phyloP scores from a whole-genome alignment of 2,888 invertebrate genomes.

The Eupithecia subumbrata region DNA sequence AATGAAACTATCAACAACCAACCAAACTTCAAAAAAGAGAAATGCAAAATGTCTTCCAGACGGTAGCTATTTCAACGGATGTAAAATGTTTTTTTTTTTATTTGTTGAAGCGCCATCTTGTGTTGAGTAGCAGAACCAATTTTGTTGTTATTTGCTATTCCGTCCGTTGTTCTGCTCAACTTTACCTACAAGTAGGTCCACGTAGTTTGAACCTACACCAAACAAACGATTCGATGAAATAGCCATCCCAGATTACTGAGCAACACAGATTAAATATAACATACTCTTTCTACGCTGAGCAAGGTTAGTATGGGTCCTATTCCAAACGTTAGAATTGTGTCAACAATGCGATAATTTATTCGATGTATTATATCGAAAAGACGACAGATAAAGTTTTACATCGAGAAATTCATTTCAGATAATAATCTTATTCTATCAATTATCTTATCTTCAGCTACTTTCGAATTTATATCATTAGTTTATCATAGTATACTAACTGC shows the following conservation, averaged over 20 bases:
- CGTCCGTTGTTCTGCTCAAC: too few relatives aligned
- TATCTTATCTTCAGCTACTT: too few relatives aligned
- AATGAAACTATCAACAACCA: slow-evolving; percentile 3
- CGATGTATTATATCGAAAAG: background rate
- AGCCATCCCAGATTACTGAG: background rate
- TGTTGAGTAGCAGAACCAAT: background rate
- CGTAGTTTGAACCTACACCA: too few relatives aligned
- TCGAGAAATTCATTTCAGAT: too few relatives aligned
- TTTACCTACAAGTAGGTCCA: background rate
- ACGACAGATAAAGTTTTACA: too few relatives aligned
- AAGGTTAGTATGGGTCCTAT: background rate
- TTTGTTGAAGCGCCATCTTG: background rate
- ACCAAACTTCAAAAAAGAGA: slow-evolving; percentile 5
- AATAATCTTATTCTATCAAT: too few relatives aligned
- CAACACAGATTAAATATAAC: too few relatives aligned
- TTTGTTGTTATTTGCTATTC: background rate
- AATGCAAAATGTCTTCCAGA: slow-evolving; percentile 5
- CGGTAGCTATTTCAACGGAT: background rate
- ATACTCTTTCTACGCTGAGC: too few relatives aligned
- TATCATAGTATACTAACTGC: too few relatives aligned
- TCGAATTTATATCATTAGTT: too few relatives aligned
- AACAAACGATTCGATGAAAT: background rate
- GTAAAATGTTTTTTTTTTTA: background rate
- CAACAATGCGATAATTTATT: background rate
- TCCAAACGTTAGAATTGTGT: background rate